Conservation (phyloP, 2,113 vertebrate genomes). For the Daubentonia madagascariensis region DNA sequence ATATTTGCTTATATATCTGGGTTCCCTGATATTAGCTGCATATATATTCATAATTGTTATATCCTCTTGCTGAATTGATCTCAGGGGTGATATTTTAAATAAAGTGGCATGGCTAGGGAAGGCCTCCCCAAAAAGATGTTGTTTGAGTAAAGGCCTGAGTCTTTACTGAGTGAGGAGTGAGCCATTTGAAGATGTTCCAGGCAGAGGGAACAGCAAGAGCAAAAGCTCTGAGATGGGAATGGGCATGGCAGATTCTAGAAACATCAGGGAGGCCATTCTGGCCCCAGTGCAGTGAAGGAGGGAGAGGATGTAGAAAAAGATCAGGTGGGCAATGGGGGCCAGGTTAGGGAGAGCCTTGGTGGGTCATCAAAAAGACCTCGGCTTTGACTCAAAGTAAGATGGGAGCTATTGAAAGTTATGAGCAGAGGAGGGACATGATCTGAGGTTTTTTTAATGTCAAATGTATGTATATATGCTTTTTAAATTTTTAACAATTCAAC, state of each 20-base stretch:
- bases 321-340: neutral
- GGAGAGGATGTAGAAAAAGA: neutral
- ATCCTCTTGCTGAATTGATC: too few relatives aligned
- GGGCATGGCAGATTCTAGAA: neutral
- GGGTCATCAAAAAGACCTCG: neutral
- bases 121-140: neutral
- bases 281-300: neutral
- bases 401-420: neutral
- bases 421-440: neutral
- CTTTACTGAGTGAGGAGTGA: neutral
- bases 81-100: neutral
- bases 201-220: neutral
- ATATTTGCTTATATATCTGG: too few relatives aligned
- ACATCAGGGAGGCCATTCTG: neutral
- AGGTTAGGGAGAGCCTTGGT: neutral
- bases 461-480: neutral
- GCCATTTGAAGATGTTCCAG: neutral
- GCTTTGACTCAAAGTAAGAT: neutral
- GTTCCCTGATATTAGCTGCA: too few relatives aligned
- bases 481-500: neutral
- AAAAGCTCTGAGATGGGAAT: neutral
- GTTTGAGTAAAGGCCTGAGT: neutral
- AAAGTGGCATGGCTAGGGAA: neutral
- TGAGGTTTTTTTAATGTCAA: neutral
- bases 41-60: too few relatives aligned